Evolutionary conservation across 2,113 vertebrate genomes (phyloP), one percentile per base, ranked within the genome.

Genomic region (Rhinichthys klamathensis): DNA sequence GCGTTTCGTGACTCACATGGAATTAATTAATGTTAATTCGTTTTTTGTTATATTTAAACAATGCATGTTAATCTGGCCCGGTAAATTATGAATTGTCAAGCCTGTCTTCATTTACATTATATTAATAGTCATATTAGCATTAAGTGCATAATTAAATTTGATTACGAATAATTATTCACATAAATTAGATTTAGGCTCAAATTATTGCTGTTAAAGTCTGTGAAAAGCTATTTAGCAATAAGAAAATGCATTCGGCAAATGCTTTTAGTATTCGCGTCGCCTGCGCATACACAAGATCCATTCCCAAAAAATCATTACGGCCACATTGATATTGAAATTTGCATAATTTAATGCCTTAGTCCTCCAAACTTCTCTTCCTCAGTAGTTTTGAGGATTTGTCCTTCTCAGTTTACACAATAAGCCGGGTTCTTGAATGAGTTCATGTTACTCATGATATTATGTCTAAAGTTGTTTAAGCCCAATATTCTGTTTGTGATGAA

Each of bases 121-220:
- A 92, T 93, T 94, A 93, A 94, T 95, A 91, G 91, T 90, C 87
- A 85, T 92, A 95, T 95, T 94, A 94, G 91, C 92, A 94, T 94
- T 91, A 92, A 92, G 88, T 90, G 92, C 91, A 93, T 94, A 94
- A 94, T 93, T 95, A 89, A 92, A 93, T 92, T 92, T 89, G 89
- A 95, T 95, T 94, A 94, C 76, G 76, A 73, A 84, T 93, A 94
- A 94, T 95, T 95, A 95, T 94, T 93, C 91, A 91, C 91, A 94
- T 92, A 91, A 94, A 94, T 94, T 95, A 93, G 87, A 92, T 92
- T 93, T 77, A 85, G 90, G 56, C 84, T 88, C 90, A 91, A 93
- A 88, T 82, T 84, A 93, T 93, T 91, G 89, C 87, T 49, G 81
- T 65, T n/a, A 85, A 91, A 86, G 77, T 86, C 83, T 80, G 70